Conservation (phyloP, 2,113 vertebrate genomes). For the Thymallus thymallus region DNA sequence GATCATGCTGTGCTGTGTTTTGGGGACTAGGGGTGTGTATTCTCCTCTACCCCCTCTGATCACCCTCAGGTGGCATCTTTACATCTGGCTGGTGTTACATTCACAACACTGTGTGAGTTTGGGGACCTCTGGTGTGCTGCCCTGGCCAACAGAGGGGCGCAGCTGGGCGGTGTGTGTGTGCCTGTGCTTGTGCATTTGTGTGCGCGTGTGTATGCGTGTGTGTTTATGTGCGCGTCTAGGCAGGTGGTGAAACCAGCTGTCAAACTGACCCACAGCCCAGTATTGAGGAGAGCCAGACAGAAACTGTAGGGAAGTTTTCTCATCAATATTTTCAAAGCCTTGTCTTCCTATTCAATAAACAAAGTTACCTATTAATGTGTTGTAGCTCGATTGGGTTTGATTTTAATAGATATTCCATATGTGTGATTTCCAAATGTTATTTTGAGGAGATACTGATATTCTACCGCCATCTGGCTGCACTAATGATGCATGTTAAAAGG, state of each 20-base stretch:
- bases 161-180: neutral
- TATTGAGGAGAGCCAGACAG: neutral
- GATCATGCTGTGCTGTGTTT: conserved; percentile 11
- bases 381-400: too few species aligned
- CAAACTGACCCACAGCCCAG: neutral
- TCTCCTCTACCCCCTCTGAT: too few species aligned
- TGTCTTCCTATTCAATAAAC: too few species aligned
- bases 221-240: neutral
- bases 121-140: neutral
- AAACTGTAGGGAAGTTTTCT: too few species aligned
- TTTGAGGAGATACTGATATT: too few species aligned
- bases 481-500: too few species aligned
- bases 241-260: neutral
- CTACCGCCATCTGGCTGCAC: too few species aligned
- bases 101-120: conserved; percentile 2
- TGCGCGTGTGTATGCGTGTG: conserved; percentile 15
- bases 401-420: too few species aligned
- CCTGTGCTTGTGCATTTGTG: conserved; percentile 11
- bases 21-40: conserved; percentile 12
- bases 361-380: too few species aligned
- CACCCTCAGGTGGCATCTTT: conserved; percentile 24
- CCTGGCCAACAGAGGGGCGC: neutral
- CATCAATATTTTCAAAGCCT: neutral
- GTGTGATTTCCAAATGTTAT: too few species aligned
- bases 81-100: conserved; percentile 50